Conservation (phyloP, 2,797 vertebrate genomes). For the Fistularia commersonii region DNA sequence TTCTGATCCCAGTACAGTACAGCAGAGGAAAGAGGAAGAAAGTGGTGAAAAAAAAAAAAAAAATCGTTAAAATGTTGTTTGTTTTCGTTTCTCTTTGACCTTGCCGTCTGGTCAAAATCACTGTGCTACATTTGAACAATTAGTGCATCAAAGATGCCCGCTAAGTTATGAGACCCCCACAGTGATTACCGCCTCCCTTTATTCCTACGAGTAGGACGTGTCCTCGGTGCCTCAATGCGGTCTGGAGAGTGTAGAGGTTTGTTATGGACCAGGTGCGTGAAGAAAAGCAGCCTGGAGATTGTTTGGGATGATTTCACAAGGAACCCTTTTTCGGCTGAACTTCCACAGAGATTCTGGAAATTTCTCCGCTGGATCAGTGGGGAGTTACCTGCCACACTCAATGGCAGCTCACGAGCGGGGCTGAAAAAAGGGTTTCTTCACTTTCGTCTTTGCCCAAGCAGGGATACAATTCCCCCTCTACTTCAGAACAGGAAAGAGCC, state of each 20-base stretch:
- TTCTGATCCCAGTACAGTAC: no score
- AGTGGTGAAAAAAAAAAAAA: no score
- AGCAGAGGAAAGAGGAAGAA: no score
- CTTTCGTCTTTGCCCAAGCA: background rate
- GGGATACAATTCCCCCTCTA: slow-evolving; percentile 5
- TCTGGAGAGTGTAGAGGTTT: background rate
- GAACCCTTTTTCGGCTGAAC: background rate
- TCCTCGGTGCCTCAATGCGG: background rate
- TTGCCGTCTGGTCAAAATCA: no score
- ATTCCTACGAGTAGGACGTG: background rate
- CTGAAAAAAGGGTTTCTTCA: background rate
- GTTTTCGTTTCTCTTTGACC: no score
- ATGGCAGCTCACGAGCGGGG: background rate
- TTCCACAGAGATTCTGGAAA: background rate
- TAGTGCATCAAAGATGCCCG: no score
- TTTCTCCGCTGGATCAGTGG: background rate
- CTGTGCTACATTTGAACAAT: no score
- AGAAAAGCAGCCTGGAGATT: background rate
- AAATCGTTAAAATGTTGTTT: no score
- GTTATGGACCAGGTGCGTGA: background rate
- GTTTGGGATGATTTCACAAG: background rate
- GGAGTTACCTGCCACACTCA: background rate
- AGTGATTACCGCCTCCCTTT: no score
- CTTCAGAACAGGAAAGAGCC: slow-evolving; percentile 13
- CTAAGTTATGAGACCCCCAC: no score